Evolutionary conservation across 2,888 invertebrate species (phyloP), one percentile per base, ranked within the genome.

Genomic region (Trichogramma evanescens): DNA sequence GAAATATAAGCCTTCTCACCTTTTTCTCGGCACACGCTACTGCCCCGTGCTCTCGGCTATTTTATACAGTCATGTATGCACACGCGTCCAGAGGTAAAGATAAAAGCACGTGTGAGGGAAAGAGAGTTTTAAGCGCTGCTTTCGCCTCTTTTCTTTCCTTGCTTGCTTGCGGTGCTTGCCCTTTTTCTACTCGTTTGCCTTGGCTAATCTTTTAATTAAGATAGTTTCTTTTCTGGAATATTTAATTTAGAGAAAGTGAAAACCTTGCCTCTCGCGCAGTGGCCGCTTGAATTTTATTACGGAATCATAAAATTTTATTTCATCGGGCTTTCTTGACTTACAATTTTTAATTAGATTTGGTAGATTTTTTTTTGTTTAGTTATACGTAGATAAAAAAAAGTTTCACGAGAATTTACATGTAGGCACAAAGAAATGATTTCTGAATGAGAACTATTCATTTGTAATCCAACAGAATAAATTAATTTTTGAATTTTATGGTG

Each of bases 11-110:
- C 48, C 49, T 55, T 62, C 52, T 64, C 69, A 65, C 65, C 70
- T 69, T 66, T 66, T 65, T 50, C 65, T 66, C 67, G 57, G 62
- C 65, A 57, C 61, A 42, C 58, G 50, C 52, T 46, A 39, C 54
- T 46, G 50, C 50, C 55, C 57, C 52, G 56, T 59, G 58, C 61
- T 62, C 61, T 60, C 2, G 26, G 26, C 62, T 54, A 58, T 42
- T 58, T 55, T 53, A 58, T 55, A 42, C 42, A 26, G 54, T 61
- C 26, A 50, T 6, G 6, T 26, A 50, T 9, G 38, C 7, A 5
- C 39, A 13, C 50, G 50, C 50, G 9, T 26, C 6, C 13, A 1
- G 38, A 38, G 5, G 53, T 45, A 13, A 10, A 8, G 55, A 49
- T 13, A 50, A 54, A 45, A 48, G 52, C 39, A 26, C 26, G 26